These are phyloP conservation scores for Liopterus haemorrhoidalis DNA, from an alignment of 2,888 invertebrate species.

Conservation along the genomic window DNA sequence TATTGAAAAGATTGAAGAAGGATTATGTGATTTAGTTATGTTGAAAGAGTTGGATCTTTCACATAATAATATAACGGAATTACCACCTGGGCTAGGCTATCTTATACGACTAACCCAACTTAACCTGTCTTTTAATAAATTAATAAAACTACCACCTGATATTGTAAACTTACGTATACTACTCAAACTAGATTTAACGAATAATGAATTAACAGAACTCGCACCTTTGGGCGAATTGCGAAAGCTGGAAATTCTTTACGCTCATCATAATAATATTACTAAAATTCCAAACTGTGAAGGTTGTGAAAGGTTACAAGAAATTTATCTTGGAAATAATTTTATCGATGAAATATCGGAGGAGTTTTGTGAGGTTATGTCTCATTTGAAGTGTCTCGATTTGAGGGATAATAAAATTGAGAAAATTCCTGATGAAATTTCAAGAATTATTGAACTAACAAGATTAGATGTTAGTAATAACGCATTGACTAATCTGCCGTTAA, in stretches of 20 bases:
- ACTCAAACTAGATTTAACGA: conserved; percentile 65
- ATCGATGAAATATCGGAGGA: conserved; percentile 65
- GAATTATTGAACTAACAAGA: conserved; percentile 68
- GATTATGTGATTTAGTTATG: conserved; percentile 73
- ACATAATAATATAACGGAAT: conserved; percentile 62
- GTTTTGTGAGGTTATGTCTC: conserved; percentile 65
- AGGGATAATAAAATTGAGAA: conserved; percentile 73
- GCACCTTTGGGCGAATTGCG: conserved; percentile 67
- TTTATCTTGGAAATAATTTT: conserved; percentile 77
- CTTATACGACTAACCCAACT: conserved; percentile 69
- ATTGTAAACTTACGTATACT: conserved; percentile 73
- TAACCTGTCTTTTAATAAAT: conserved; percentile 67
- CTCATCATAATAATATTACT: conserved; percentile 76
- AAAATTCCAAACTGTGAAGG: conserved; percentile 70
- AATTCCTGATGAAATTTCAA: conserved; percentile 72
- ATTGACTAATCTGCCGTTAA: conserved; percentile 57
- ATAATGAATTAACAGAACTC: conserved; percentile 61
- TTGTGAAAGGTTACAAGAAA: conserved; percentile 69
- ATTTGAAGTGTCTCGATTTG: conserved; percentile 69
- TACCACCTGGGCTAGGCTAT: conserved; percentile 80
- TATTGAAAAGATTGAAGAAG: conserved; percentile 60
- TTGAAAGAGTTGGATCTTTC: conserved; percentile 72
- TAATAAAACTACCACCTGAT: conserved; percentile 71
- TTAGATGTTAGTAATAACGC: conserved; percentile 79
- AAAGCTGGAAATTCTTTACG: conserved; percentile 68